Evolutionary conservation across 2,113 vertebrate genomes (phyloP).

Genomic region (Tychaedon coryphoeus): DNA sequence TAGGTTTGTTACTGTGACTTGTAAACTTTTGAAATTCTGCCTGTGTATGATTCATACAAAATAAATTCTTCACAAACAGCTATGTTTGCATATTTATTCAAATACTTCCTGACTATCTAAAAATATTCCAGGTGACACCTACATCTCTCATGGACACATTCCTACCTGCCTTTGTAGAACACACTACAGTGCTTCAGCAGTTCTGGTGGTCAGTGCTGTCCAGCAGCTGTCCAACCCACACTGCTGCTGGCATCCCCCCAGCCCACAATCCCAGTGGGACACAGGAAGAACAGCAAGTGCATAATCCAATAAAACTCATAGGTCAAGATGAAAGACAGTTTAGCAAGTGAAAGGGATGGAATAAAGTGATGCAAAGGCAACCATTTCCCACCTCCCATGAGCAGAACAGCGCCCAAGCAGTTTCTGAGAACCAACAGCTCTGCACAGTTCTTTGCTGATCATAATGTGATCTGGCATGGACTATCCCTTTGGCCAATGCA

Average conservation of each 20-base stretch:
- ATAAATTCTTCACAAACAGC: not conserved
- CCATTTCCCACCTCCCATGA: not conserved
- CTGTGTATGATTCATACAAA: not conserved
- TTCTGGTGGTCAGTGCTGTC: accelerated
- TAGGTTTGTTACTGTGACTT: not conserved
- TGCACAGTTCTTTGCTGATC: not conserved
- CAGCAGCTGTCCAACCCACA: too few species aligned
- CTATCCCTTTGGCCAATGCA: not conserved
- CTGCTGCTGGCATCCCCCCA: not conserved
- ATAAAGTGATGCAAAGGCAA: not conserved
- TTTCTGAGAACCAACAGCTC: not conserved
- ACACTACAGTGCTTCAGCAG: accelerated
- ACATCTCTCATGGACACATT: not conserved
- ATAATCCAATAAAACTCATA: not conserved
- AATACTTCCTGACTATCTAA: not conserved
- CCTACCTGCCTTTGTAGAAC: not conserved
- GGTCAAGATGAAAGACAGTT: not conserved
- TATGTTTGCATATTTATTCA: not conserved
- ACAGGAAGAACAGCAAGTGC: accelerated
- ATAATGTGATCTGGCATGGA: too few species aligned
- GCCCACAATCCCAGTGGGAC: not conserved
- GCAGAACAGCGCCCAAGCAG: accelerated
- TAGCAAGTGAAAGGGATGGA: not conserved
- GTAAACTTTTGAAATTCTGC: not conserved
- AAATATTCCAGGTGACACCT: not conserved